Base-by-base conservation (phyloP, 1,140 invertebrate genomes). In the Brachionus plicatilis region DNA sequence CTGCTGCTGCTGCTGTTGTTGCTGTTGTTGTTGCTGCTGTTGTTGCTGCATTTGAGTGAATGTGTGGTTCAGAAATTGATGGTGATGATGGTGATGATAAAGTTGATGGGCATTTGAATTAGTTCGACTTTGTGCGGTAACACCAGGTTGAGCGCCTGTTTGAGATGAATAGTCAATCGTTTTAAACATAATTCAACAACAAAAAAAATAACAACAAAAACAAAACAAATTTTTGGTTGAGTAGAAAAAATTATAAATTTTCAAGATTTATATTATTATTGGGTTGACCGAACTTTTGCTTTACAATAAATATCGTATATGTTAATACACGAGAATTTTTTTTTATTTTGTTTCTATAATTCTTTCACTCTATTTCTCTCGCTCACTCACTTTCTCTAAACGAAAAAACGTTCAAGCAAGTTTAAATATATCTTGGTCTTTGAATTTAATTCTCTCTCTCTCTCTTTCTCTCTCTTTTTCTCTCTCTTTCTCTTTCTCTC, bases 131-230 rank as follows among this genome's bases (percentile, higher is more conserved):
- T 68, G 66, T 14, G 20, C 27, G 1, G 12, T 68, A n/a, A 41
- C 29, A 24, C 68, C 68, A 41, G 33, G 33, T 72, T 72, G 68
- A 72, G 68, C 68, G 68, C 68, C 68, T 20, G 68, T 72, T 72
- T 72, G 68, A 43, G 68, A 72, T 43, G 68, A 72, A 76, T 27
- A 76, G 27, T 76, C 72, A 27, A 76, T 76, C 43, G 72, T 76
- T 76, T 76, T 76, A 76, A 76, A 76, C 72, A 76, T 76, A 72
- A 76, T 50, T 75, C 43, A 76, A 76, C 43, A 76, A 76, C 43
- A 47, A 76, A 76, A 76, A 50, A 76, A 76, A 27, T 50, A 50
- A 27, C 45, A 50, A 76, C 45, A 50, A 76, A 76, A 76, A 20
- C 20, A 50, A 76, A 76, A 24, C 27, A 50, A 47, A 27, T 76